These are phyloP conservation scores for Cololabis saira DNA, from an alignment of 2,113 vertebrate species.

Conservation along the genomic window DNA sequence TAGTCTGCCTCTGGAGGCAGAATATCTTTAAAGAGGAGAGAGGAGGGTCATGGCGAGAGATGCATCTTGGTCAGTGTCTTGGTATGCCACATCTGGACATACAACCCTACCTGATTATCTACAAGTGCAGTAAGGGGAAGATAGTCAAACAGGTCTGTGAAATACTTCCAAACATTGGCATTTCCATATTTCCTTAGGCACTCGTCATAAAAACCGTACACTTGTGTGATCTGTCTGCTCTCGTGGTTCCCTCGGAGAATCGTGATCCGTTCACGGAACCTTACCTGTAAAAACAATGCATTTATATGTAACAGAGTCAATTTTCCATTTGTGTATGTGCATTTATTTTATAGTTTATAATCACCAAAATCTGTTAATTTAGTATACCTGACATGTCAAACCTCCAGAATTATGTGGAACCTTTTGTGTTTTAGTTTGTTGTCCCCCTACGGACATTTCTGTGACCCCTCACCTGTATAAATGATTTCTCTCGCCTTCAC, in stretches of 20 bases:
- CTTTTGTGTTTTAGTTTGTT: no score
- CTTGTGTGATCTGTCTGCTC: slow-evolving; percentile 86
- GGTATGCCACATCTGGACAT: not conserved
- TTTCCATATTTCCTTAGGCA: slow-evolving; percentile 98
- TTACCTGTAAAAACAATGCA: slow-evolving; percentile 80
- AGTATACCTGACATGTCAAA: no score
- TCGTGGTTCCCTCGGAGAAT: slow-evolving; percentile 97
- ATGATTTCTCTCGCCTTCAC: no score
- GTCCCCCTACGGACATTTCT: no score
- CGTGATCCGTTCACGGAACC: slow-evolving; percentile 96
- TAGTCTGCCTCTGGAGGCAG: slow-evolving; percentile 97
- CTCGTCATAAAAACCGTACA: slow-evolving; percentile 84
- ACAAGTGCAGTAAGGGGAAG: slow-evolving; percentile 96
- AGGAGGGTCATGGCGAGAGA: not conserved
- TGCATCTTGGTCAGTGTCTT: no score
- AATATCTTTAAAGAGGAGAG: slow-evolving; percentile 86
- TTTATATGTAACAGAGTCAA: not conserved
- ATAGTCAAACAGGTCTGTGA: slow-evolving; percentile 87
- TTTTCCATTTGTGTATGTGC: no score
- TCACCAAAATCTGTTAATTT: no score
- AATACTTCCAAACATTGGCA: slow-evolving; percentile 98
- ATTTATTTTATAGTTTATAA: no score
- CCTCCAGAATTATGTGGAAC: no score
- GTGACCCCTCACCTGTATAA: no score
- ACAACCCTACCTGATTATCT: slow-evolving; percentile 91